Conservation (phyloP, 2,888 invertebrate species). For the Schizotus pectinicornis region DNA sequence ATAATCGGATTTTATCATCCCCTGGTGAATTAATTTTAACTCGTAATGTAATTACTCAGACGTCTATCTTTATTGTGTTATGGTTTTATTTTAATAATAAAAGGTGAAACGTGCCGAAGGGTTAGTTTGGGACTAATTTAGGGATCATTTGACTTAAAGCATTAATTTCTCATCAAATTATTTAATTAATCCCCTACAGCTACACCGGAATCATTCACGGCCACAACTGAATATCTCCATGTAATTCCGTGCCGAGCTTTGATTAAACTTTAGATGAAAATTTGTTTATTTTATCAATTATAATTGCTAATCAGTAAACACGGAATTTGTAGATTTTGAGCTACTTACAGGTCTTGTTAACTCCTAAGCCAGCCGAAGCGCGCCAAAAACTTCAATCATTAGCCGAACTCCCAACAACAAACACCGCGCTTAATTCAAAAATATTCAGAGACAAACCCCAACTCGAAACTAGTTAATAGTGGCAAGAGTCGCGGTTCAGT, state of each 20-base stretch:
- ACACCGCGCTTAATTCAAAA: not conserved
- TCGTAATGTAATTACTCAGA: slow-evolving; percentile 40
- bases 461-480: slow-evolving; percentile 1
- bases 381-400: slow-evolving; percentile 8
- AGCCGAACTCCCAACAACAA: not conserved
- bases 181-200: slow-evolving; percentile 18
- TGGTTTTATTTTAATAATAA: slow-evolving; percentile 29
- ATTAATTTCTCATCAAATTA: slow-evolving; percentile 29
- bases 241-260: slow-evolving; percentile 9
- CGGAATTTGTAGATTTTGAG: slow-evolving; percentile 2
- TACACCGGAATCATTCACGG: slow-evolving; percentile 14
- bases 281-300: slow-evolving; percentile 24
- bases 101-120: slow-evolving; percentile 23
- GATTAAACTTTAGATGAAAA: slow-evolving; percentile 18
- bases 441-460: not conserved
- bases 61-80: slow-evolving; percentile 29
- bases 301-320: slow-evolving; percentile 13
- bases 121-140: slow-evolving; percentile 22
- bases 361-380: too few relatives aligned
- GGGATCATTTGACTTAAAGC: slow-evolving; percentile 27
- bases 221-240: slow-evolving; percentile 14
- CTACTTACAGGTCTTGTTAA: slow-evolving; percentile 7
- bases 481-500: slow-evolving; percentile 1
- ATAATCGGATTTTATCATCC: slow-evolving; percentile 45
- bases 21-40: slow-evolving; percentile 44